phyloP scores from a whole-genome alignment of 1,140 invertebrate species.

The Drosophila grimshawi region DNA sequence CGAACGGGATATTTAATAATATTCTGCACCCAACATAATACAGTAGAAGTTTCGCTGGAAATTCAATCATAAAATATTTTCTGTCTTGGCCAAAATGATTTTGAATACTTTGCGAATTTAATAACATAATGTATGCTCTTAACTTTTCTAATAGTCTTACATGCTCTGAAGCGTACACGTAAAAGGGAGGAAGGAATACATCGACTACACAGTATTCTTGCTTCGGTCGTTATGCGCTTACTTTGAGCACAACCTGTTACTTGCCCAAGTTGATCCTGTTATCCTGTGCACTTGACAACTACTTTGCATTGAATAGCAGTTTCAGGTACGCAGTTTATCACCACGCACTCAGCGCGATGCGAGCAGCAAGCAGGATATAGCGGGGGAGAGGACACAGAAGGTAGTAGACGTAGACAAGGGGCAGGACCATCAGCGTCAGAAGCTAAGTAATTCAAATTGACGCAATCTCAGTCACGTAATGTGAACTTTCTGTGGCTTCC shows the following conservation, averaged over 20 bases:
- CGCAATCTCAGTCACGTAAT: conserved; percentile 46
- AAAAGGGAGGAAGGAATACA: neutral
- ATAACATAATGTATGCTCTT: too few relatives aligned
- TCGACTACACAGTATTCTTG: neutral
- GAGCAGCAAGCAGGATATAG: conserved; percentile 1
- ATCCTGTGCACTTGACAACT: conserved; percentile 40
- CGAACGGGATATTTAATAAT: too few relatives aligned
- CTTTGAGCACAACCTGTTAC: conserved; percentile 18
- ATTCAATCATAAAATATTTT: neutral
- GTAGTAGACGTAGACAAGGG: neutral
- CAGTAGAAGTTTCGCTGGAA: neutral
- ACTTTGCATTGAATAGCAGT: conserved; percentile 53
- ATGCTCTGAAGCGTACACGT: neutral
- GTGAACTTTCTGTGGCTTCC: conserved; percentile 41
- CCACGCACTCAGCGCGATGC: conserved; percentile 11
- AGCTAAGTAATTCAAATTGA: conserved; percentile 55
- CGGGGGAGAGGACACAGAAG: neutral
- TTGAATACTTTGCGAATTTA: neutral
- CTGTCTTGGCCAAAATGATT: neutral
- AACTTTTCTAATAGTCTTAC: too few relatives aligned
- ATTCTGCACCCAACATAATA: too few relatives aligned
- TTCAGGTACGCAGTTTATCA: conserved; percentile 48
- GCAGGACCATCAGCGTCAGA: neutral
- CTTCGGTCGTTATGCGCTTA: neutral
- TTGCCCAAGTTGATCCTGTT: conserved; percentile 15